phyloP scores from a whole-genome alignment of 1,140 invertebrate genomes.

The Neocloeon triangulifer region DNA sequence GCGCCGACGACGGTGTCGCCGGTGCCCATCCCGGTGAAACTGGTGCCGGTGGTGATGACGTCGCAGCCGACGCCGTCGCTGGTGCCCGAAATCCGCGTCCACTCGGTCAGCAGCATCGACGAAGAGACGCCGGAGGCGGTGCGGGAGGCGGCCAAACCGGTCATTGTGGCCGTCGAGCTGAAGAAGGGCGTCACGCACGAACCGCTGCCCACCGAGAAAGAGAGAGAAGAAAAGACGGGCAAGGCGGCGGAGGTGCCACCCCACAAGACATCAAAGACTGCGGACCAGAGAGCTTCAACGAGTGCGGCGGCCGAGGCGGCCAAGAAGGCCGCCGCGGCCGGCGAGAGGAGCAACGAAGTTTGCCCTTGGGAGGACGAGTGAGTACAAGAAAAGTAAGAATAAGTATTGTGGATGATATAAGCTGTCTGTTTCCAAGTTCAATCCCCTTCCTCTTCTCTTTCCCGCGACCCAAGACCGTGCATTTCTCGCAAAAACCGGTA shows the following conservation, averaged over 20 bases:
- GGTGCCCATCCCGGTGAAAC: constrained; percentile 11
- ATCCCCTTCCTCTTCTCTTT: neutral
- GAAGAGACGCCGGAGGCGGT: neutral
- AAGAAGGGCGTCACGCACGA: constrained; percentile 35
- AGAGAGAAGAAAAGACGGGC: constrained; percentile 14
- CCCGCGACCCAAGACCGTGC: neutral
- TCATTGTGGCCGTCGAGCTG: constrained; percentile 33
- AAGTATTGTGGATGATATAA: neutral
- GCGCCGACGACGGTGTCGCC: constrained; percentile 14
- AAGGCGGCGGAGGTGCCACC: too few relatives aligned
- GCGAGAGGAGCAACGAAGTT: constrained; percentile 41
- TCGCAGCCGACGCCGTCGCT: constrained; percentile 1
- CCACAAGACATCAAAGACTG: neutral
- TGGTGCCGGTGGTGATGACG: constrained; percentile 1
- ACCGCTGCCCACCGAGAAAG: constrained; percentile 27
- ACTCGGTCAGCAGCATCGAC: constrained; percentile 15
- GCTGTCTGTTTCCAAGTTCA: neutral
- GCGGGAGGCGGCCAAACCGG: constrained; percentile 13
- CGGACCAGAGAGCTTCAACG: too few relatives aligned
- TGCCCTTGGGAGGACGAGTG: constrained; percentile 80
- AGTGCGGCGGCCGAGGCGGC: constrained; percentile 9
- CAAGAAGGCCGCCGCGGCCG: constrained; percentile 3
- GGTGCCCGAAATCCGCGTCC: constrained; percentile 7
- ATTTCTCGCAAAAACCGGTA: too few relatives aligned
- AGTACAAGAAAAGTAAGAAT: constrained; percentile 25